Base-by-base conservation (phyloP, 2,888 invertebrate genomes). In the Fabriciana adippe region DNA sequence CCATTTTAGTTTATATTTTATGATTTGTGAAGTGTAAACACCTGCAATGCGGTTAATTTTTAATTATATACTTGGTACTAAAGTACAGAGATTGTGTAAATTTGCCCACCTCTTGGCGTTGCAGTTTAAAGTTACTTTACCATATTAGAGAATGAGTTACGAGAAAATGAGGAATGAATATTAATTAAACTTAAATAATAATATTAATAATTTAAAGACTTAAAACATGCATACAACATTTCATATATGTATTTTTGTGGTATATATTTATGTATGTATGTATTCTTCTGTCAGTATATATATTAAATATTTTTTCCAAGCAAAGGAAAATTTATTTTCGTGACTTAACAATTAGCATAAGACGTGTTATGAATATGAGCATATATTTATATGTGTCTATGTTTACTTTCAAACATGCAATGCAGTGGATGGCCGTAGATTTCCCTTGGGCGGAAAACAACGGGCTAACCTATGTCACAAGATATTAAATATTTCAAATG, bases 361-460 rank as follows among this genome's bases (percentile, higher is more conserved):
- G 31, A 41, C 35, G 8, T 55, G n/a, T 35, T 41, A 31, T 14
- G 41, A 55, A 55, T 55, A 55, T 55, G 55, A 5, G 13, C 35
- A 55, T 41, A 55, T 55, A 21, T 57, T n/a, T 47, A 15, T n/a
- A 26, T 18, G 48, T n/a, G 31, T 31, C 16, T 57, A 47, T 66
- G 41, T 60, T 61, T 51, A 48, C 55, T 60, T 60, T 60, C 45
- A 55, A 64, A 57, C 26, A 45, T 21, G 56, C 55, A 11, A 41
- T 47, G 57, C 67, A 67, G 54, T 54, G 35, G 67, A 57, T 64
- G 18, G 57, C 55, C 15, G 64, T 57, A 64, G 63, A 67, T 67
- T 67, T 67, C 67, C 67, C 67, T 31, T 35, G 67, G 55, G 67
- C 35, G 48, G 51, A 41, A 41, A 41, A 47, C 57, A 45, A 45